Evolutionary conservation across 1,140 invertebrate species (phyloP).

Genomic region (Arctopsyche grandis): DNA sequence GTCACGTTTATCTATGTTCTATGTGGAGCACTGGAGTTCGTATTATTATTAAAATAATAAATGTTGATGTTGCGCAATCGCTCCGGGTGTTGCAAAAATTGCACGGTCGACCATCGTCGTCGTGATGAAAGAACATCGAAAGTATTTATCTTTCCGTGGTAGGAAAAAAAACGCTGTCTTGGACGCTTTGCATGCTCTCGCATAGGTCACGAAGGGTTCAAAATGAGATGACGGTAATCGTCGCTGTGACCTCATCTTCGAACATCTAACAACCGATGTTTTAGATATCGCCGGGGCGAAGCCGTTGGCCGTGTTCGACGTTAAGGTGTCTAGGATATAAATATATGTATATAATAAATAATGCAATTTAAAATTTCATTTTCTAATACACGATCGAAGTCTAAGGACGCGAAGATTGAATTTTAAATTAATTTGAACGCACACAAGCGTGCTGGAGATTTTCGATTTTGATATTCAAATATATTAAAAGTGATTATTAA

Average conservation of each 20-base stretch:
- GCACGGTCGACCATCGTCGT: constrained; percentile 1
- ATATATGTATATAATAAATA: background rate
- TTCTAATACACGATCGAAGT: no score
- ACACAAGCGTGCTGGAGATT: no score
- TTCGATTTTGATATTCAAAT: no score
- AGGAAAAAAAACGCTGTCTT: background rate
- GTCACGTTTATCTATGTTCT: constrained; percentile 20
- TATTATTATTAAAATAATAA: constrained; percentile 27
- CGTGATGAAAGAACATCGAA: constrained; percentile 12
- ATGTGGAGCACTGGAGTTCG: background rate
- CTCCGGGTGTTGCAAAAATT: background rate
- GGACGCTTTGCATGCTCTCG: constrained; percentile 9
- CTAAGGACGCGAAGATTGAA: no score
- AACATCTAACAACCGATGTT: constrained; percentile 11
- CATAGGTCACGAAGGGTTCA: constrained; percentile 10
- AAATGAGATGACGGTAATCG: constrained; percentile 17
- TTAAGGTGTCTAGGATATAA: background rate
- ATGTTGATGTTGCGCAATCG: constrained; percentile 2
- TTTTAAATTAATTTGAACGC: no score
- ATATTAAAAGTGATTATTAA: no score
- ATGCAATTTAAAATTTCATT: no score
- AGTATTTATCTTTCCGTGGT: background rate
- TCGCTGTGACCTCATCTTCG: constrained; percentile 19
- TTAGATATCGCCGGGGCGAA: background rate
- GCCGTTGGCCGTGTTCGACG: background rate